These are phyloP conservation scores for Rattus rattus DNA, from an alignment of 2,113 vertebrate species.

Conservation along the genomic window DNA sequence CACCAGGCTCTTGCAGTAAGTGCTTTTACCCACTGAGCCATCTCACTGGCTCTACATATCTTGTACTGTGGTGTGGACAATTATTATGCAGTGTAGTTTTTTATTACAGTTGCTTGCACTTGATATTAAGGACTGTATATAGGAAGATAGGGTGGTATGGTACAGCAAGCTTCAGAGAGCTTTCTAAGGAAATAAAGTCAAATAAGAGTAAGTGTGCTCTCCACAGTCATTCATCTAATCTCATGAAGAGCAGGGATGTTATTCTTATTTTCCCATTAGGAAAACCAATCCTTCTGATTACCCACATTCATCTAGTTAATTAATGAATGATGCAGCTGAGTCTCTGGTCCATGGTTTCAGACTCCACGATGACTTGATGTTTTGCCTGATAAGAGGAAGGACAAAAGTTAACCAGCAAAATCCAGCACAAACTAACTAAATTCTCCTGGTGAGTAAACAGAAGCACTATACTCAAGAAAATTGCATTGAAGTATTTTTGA, in stretches of 20 bases:
- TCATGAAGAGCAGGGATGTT: background rate
- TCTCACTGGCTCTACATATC: background rate
- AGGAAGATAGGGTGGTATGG: background rate
- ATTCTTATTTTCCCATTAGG: constrained; percentile 4
- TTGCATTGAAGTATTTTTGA: constrained; percentile 15
- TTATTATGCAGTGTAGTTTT: background rate
- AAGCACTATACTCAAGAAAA: constrained; percentile 16
- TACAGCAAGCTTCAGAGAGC: background rate
- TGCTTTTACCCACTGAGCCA: background rate
- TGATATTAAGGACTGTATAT: background rate
- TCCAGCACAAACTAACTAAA: constrained; percentile 11
- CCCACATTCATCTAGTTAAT: background rate
- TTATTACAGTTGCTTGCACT: background rate
- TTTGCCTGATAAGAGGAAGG: background rate
- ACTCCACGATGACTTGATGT: background rate
- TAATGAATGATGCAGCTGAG: background rate
- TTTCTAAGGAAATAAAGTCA: constrained; percentile 29
- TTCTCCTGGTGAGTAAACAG: constrained; percentile 3
- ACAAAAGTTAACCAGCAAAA: constrained; percentile 19
- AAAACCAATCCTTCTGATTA: background rate
- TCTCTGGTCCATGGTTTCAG: background rate
- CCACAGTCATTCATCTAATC: background rate
- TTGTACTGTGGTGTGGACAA: background rate
- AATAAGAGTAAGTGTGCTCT: background rate
- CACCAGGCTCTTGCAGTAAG: background rate